Conservation (phyloP, 2,113 vertebrate species). For the Verasper variegatus region DNA sequence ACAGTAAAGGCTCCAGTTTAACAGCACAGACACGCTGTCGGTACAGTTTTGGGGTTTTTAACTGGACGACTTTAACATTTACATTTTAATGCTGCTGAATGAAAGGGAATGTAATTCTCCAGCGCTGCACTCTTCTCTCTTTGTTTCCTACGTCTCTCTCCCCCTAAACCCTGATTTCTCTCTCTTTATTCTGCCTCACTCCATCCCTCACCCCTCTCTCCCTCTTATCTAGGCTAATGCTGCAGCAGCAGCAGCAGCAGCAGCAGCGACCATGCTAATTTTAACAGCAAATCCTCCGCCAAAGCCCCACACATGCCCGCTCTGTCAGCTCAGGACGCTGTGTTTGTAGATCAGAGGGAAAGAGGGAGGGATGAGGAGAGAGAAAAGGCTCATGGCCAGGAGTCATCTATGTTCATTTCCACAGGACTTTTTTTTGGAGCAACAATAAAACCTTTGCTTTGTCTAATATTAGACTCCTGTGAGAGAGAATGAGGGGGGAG, state of each 20-base stretch:
- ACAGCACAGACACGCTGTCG: too few species aligned
- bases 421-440: slow-evolving; percentile 49
- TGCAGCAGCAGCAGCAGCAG: slow-evolving; percentile 74
- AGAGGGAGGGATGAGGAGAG: neutral
- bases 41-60: too few species aligned
- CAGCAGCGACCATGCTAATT: slow-evolving; percentile 76
- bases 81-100: slow-evolving; percentile 28
- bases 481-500: slow-evolving; percentile 15
- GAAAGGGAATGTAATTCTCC: slow-evolving; percentile 41
- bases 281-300: slow-evolving; percentile 76
- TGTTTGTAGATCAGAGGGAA: slow-evolving; percentile 39
- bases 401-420: slow-evolving; percentile 26
- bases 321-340: slow-evolving; percentile 55
- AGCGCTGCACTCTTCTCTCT: neutral
- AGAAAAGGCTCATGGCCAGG: neutral
- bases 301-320: slow-evolving; percentile 62
- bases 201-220: slow-evolving; percentile 25
- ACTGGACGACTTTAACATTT: too few species aligned
- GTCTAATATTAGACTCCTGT: slow-evolving; percentile 58
- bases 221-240: slow-evolving; percentile 81
- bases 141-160: slow-evolving; percentile 41
- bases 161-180: slow-evolving; percentile 57
- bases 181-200: slow-evolving; percentile 46
- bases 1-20: too few species aligned
- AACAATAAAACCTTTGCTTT: slow-evolving; percentile 61